Evolutionary conservation across 2,113 vertebrate species (phyloP).

Genomic region (Cinclus mexicanus): DNA sequence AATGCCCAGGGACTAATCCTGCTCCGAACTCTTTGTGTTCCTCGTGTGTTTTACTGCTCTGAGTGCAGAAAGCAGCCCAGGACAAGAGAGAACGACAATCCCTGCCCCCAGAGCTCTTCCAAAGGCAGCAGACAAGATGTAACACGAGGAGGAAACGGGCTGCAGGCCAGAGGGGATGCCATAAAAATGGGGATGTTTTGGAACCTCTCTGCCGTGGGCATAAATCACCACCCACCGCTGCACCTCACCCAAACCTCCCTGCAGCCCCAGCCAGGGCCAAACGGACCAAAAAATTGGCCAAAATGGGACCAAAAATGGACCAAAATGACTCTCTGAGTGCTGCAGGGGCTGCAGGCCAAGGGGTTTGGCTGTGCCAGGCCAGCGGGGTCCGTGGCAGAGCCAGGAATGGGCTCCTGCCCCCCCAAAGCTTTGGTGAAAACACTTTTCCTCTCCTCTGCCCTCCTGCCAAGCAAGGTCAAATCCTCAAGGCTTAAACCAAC

Average conservation of each 20-base stretch:
- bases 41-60: neutral
- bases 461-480: neutral
- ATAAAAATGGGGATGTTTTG: slow-evolving; percentile 20
- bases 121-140: slow-evolving; percentile 14
- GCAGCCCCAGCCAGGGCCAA: fast-evolving
- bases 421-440: too few species aligned
- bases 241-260: neutral
- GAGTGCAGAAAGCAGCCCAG: neutral
- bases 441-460: neutral
- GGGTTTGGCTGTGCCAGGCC: neutral
- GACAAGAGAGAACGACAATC: neutral
- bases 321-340: fast-evolving
- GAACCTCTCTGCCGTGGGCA: neutral
- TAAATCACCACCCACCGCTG: slow-evolving; percentile 8
- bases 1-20: fast-evolving
- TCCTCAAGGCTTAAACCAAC: neutral
- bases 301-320: fast-evolving
- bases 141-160: slow-evolving; percentile 46
- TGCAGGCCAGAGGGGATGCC: slow-evolving; percentile 24
- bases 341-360: neutral
- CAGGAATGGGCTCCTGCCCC: neutral
- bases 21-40: fast-evolving
- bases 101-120: slow-evolving; percentile 8
- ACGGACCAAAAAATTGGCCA: fast-evolving
- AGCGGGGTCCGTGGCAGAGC: neutral